Percentiles rank a stretch among this genome's conserved stretches.
Evolutionary conservation across 2,113 vertebrate genomes (phyloP).

Genomic region (Indicator maculatus): DNA sequence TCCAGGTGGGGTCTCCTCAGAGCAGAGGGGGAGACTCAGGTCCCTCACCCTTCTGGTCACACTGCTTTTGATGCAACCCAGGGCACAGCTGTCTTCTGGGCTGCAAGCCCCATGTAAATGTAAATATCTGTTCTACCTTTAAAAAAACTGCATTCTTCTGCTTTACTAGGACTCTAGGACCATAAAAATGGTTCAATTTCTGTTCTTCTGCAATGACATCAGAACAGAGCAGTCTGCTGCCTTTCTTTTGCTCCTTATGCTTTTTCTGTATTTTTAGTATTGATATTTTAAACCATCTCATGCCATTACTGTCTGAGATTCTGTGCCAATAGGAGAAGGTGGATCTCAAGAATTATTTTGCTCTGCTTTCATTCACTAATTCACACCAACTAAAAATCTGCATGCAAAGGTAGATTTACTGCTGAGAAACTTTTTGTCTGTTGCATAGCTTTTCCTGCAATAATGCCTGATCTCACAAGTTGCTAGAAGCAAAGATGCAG

Average conservation of each 20-base stretch:
- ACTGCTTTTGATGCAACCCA: too few relatives aligned
- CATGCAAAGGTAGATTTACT: background rate
- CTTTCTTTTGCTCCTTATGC: background rate
- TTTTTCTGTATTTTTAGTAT: background rate
- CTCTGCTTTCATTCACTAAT: background rate
- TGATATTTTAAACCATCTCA: background rate
- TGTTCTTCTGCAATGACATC: background rate
- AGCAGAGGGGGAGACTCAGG: too few relatives aligned
- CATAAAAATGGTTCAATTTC: background rate
- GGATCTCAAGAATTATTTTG: background rate
- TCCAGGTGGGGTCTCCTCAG: too few relatives aligned
- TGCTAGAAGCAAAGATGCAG: background rate
- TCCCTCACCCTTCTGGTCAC: too few relatives aligned
- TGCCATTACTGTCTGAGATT: background rate
- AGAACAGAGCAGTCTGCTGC: background rate
- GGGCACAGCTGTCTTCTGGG: too few relatives aligned
- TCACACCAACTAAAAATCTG: background rate
- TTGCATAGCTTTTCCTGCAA: background rate
- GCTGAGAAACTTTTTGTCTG: background rate
- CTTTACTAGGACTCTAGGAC: background rate
- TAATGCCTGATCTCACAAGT: background rate
- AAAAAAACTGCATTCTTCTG: background rate
- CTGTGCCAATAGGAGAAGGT: background rate
- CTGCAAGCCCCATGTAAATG: background rate
- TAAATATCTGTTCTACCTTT: background rate